These are phyloP conservation scores for Drosophila gaucha DNA, from an alignment of 2,888 invertebrate genomes.

Conservation along the genomic window DNA sequence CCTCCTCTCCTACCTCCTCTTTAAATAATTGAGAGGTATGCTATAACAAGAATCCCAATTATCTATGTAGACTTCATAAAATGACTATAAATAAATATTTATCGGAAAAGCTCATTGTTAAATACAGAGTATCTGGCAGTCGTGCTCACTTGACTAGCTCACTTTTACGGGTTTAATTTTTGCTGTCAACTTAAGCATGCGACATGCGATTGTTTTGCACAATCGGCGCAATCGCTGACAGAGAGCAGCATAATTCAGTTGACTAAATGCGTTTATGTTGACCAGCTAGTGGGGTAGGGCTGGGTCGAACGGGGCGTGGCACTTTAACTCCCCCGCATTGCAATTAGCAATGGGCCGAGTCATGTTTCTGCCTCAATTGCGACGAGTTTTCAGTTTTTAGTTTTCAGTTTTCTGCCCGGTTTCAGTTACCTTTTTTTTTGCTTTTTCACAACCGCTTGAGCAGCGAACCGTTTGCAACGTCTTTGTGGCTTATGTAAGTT, in stretches of 20 bases:
- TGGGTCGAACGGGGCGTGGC: not conserved
- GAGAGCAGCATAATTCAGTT: conserved; percentile 35
- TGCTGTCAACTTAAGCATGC: conserved; percentile 48
- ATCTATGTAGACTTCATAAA: no score
- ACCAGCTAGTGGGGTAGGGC: not conserved
- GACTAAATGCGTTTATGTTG: conserved; percentile 18
- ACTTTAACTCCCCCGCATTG: conserved; percentile 37
- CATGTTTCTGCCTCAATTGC: conserved; percentile 68
- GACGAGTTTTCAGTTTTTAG: conserved; percentile 32
- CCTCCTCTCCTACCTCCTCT: no score
- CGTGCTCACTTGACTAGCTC: not conserved
- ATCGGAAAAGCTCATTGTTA: not conserved
- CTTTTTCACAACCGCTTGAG: conserved; percentile 43
- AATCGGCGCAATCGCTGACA: conserved; percentile 35
- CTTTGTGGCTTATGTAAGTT: conserved; percentile 25
- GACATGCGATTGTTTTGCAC: conserved; percentile 55
- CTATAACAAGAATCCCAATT: no score
- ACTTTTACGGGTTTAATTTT: not conserved
- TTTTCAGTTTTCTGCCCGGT: conserved; percentile 31
- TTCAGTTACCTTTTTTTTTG: conserved; percentile 17
- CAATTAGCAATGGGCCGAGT: conserved; percentile 57
- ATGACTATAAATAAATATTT: no score
- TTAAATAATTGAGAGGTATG: no score
- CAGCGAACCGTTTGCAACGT: conserved; percentile 10
- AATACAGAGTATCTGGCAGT: not conserved